Evolutionary conservation across 1,140 invertebrate species (phyloP).

Genomic region (Drosophila pseudoananassae): DNA sequence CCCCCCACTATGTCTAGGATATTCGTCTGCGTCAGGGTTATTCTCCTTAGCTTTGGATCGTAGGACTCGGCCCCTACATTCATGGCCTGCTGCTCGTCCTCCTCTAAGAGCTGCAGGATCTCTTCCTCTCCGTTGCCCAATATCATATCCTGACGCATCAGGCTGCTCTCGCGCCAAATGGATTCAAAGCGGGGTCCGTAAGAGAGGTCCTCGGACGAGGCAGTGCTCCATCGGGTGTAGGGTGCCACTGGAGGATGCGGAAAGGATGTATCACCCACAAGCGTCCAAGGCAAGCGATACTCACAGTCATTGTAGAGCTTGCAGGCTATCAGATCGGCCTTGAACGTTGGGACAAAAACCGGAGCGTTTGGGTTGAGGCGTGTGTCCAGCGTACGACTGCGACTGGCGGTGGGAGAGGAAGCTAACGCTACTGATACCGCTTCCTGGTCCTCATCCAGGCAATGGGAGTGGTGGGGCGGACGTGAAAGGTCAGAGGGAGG

Average conservation of each 20-base stretch:
- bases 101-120: constrained; percentile 8
- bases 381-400: constrained; percentile 21
- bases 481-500: not conserved
- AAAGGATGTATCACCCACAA: not conserved
- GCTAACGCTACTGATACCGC: not conserved
- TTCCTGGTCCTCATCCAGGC: not conserved
- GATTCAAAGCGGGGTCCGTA: constrained; percentile 56
- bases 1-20: constrained; percentile 14
- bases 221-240: constrained; percentile 54
- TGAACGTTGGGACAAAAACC: constrained; percentile 52
- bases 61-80: constrained; percentile 31
- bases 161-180: constrained; percentile 59
- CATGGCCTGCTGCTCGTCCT: constrained; percentile 28
- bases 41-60: constrained; percentile 5
- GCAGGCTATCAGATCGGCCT: constrained; percentile 27
- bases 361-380: constrained; percentile 65
- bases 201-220: constrained; percentile 24
- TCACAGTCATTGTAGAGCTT: constrained; percentile 55
- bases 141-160: not conserved
- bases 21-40: constrained; percentile 1
- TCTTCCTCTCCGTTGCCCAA: not conserved
- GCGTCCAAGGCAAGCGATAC: constrained; percentile 3
- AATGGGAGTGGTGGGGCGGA: not conserved
- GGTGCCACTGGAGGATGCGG: constrained; percentile 19
- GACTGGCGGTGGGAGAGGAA: constrained; percentile 5